Conservation (phyloP, 2,888 invertebrate genomes). For the Strigamia transsilvanica region DNA sequence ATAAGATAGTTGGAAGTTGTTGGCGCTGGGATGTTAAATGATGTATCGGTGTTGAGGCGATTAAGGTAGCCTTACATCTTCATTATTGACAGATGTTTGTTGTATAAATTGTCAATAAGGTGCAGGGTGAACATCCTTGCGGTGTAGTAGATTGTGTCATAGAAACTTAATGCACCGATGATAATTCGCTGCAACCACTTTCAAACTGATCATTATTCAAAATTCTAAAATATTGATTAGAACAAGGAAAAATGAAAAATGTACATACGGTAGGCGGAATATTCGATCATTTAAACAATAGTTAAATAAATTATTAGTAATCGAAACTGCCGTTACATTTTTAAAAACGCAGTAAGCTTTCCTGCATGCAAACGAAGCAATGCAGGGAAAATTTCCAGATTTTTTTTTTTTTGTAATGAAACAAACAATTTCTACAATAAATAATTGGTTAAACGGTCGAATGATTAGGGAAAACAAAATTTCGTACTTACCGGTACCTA, state of each 20-base stretch:
- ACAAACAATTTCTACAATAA: too few species aligned
- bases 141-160: not conserved
- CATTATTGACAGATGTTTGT: slow-evolving; percentile 8
- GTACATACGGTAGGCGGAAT: not conserved
- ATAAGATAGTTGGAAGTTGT: not conserved
- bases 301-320: too few species aligned
- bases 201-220: slow-evolving; percentile 8
- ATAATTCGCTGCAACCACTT: slow-evolving; percentile 1
- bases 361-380: too few species aligned
- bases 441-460: too few species aligned
- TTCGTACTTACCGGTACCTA: not conserved
- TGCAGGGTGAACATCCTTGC: slow-evolving; percentile 8
- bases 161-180: not conserved
- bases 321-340: too few species aligned
- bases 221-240: not conserved
- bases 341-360: too few species aligned
- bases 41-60: slow-evolving; percentile 8
- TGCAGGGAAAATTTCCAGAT: too few species aligned
- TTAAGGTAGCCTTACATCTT: slow-evolving; percentile 3
- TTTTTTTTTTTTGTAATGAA: too few species aligned
- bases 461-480: too few species aligned
- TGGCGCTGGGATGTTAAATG: slow-evolving; percentile 3
- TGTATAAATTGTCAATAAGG: slow-evolving; percentile 8
- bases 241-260: not conserved
- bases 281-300: too few species aligned